Percentiles rank a stretch among this genome's conserved stretches.
These are phyloP conservation scores for Connochaetes taurinus DNA, from an alignment of 2,113 vertebrate species.

Conservation along the genomic window DNA sequence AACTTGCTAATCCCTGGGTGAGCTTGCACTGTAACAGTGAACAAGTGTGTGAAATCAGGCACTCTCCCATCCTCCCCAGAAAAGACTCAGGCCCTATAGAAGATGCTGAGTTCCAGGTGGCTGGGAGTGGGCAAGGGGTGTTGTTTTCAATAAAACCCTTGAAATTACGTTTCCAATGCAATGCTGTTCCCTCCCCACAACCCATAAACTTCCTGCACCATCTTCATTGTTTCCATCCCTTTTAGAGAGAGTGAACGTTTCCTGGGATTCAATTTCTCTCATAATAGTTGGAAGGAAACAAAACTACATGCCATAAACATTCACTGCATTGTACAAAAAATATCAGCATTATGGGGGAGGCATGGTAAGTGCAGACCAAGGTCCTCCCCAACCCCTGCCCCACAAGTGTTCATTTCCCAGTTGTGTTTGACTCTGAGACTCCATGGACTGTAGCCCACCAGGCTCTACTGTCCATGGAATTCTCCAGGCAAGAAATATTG, in stretches of 20 bases:
- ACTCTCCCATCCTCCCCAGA: not conserved
- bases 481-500: not conserved
- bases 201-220: slow-evolving; percentile 80
- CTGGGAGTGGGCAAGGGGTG: not conserved
- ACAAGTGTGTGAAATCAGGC: not conserved
- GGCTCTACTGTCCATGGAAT: not conserved
- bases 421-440: not conserved
- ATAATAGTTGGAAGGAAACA: slow-evolving; percentile 99
- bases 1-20: not conserved
- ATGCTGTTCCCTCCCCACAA: slow-evolving; percentile 4
- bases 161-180: slow-evolving; percentile 63
- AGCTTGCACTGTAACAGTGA: not conserved
- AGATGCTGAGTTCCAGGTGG: not conserved
- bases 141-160: slow-evolving; percentile 23
- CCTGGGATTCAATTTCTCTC: slow-evolving; percentile 99
- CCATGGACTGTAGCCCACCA: not conserved
- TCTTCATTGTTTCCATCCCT: slow-evolving; percentile 94
- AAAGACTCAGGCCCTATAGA: not conserved
- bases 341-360: slow-evolving; percentile 78
- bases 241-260: slow-evolving; percentile 93
- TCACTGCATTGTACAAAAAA: slow-evolving; percentile 87
- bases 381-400: slow-evolving; percentile 56
- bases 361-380: slow-evolving; percentile 68
- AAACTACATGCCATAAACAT: slow-evolving; percentile 95
- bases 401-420: not conserved